Base-by-base conservation (phyloP, 2,113 vertebrate species). In the Thomomys bottae region DNA sequence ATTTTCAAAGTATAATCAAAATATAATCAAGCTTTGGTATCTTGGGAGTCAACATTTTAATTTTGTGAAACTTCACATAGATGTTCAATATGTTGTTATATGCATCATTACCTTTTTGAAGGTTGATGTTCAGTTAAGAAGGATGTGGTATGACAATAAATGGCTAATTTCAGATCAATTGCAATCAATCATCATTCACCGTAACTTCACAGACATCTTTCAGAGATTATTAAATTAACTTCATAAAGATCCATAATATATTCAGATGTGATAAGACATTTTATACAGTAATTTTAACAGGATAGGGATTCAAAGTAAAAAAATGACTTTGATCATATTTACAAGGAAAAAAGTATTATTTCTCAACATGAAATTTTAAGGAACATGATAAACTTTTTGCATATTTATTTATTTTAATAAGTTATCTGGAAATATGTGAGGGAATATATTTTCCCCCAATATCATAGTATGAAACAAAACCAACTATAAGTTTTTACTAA, bases 81-180 rank as follows among this genome's bases (percentile, higher is more conserved):
- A 79, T 84, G 68, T 78, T 82, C 6, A 76, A 30, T 78, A 72
- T 28, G 11, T 34, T 49, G 21, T 64, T 81, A 59, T 36, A 32
- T 59, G 30, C 17, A 45, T 94, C 88, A 92, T 86, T 94, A 90
- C 42, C 79, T 75, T 70, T 71, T 38, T 6, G 49, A 88, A 78
- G 49, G 32, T n/a, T 95, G 54, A 86, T 64, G 21, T 66, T 90
- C 86, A 92, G 6, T 24, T 93, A 42, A 89, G 66, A 92, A 88
- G 24, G 71, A 86, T 71, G 54, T 30, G 23, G 11, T 38, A 45
- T 85, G 40, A 2, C 80, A 92, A 93, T 92, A 59, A 96, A 73
- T 3, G 86, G 68, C 76, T 92, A 90, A 95, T 96, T 95, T 93
- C 79, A 95, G 54, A 92, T 94, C 84, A 95, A 88, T 90, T 86